These are phyloP conservation scores for Microplitis deprimator DNA, from an alignment of 2,888 invertebrate species.

Conservation along the genomic window DNA sequence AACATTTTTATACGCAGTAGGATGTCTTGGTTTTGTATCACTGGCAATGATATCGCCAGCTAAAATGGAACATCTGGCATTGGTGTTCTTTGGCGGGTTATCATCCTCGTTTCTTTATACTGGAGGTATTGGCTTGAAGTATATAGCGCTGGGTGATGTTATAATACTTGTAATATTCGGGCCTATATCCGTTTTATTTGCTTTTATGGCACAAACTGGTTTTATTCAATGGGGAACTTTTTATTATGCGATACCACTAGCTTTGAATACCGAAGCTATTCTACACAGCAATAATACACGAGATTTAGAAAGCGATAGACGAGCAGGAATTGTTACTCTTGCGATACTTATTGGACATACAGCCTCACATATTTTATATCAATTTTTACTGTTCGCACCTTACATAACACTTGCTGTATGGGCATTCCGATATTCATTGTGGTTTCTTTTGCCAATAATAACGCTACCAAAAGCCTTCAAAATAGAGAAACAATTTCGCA, in stretches of 20 bases:
- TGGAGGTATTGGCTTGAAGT: slow-evolving; percentile 95
- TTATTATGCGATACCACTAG: slow-evolving; percentile 93
- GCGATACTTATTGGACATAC: slow-evolving; percentile 95
- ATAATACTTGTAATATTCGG: slow-evolving; percentile 94
- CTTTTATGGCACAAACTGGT: slow-evolving; percentile 94
- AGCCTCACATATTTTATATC: slow-evolving; percentile 91
- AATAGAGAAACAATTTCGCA: slow-evolving; percentile 90
- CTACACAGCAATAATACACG: slow-evolving; percentile 95
- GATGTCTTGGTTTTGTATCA: slow-evolving; percentile 87
- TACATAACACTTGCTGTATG: slow-evolving; percentile 91
- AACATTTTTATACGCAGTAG: slow-evolving; percentile 88
- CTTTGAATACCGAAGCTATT: slow-evolving; percentile 95
- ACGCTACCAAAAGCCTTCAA: slow-evolving; percentile 91
- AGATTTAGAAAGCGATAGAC: slow-evolving; percentile 89
- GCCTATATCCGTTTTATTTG: slow-evolving; percentile 93
- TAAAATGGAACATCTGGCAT: slow-evolving; percentile 93
- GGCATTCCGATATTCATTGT: slow-evolving; percentile 86
- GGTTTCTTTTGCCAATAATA: slow-evolving; percentile 90
- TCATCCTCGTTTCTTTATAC: slow-evolving; percentile 97
- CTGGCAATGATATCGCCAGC: slow-evolving; percentile 87
- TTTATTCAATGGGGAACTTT: slow-evolving; percentile 91
- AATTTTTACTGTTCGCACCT: slow-evolving; percentile 90
- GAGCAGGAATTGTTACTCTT: slow-evolving; percentile 93
- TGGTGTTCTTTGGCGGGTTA: slow-evolving; percentile 95
- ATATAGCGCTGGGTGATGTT: slow-evolving; percentile 94